Conservation (phyloP, 2,113 vertebrate genomes). For the Prionailurus bengalensis region DNA sequence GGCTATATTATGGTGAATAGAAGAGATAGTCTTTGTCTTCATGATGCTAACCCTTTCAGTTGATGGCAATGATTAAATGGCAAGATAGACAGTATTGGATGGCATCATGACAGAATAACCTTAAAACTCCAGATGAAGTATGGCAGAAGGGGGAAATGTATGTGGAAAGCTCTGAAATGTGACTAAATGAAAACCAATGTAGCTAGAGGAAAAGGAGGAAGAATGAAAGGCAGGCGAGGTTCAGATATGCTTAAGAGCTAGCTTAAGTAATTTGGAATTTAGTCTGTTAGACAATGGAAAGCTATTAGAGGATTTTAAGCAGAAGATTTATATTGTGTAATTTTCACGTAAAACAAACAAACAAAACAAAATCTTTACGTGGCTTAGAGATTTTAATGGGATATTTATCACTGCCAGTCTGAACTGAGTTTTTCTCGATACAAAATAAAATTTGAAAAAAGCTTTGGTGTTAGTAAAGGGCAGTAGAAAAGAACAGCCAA, state of each 20-base stretch:
- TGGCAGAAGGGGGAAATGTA: neutral
- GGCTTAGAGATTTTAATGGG: neutral
- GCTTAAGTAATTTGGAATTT: neutral
- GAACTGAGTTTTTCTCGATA: neutral
- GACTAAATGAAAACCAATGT: neutral
- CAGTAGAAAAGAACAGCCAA: neutral
- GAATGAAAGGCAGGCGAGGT: neutral
- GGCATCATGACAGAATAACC: neutral
- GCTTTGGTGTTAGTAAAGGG: neutral
- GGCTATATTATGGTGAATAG: neutral
- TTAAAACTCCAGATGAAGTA: neutral
- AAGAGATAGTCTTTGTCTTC: neutral
- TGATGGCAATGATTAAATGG: neutral
- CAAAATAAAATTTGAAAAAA: conserved; percentile 53
- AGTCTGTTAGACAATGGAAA: neutral
- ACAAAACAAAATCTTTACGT: neutral
- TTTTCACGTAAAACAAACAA: neutral
- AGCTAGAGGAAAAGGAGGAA: neutral
- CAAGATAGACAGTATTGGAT: neutral
- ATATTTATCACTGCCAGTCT: neutral
- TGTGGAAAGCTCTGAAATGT: neutral
- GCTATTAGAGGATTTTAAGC: neutral
- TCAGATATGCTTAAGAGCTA: neutral
- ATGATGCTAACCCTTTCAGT: neutral
- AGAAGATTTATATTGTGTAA: neutral